Conservation (phyloP, 2,888 invertebrate species). For the Himalopsyche anomala region DNA sequence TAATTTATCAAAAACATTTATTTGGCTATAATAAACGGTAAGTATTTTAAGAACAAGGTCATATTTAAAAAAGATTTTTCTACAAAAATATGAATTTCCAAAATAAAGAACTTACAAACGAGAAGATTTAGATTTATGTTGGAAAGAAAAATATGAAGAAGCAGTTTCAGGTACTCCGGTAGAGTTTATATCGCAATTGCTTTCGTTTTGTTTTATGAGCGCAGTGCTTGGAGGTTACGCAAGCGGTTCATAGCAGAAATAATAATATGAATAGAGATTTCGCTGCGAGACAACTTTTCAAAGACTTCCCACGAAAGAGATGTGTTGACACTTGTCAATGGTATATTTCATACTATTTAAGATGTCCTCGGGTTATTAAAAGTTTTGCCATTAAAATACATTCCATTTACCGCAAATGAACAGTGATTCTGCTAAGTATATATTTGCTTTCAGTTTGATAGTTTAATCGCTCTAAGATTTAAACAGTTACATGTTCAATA, state of each 20-base stretch:
- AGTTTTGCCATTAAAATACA: background rate
- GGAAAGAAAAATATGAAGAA: constrained; percentile 18
- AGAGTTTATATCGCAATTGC: constrained; percentile 40
- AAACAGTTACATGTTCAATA: too few relatives aligned
- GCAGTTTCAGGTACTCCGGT: constrained; percentile 13
- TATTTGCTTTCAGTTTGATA: too few relatives aligned
- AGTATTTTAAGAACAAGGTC: too few relatives aligned
- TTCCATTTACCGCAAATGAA: background rate
- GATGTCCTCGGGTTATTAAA: constrained; percentile 13
- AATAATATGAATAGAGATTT: constrained; percentile 42
- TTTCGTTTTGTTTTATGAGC: constrained; percentile 37
- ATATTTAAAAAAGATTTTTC: too few relatives aligned
- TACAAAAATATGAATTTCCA: too few relatives aligned
- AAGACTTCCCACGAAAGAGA: background rate
- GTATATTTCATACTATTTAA: background rate
- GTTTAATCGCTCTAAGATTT: too few relatives aligned
- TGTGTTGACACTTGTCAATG: constrained; percentile 5
- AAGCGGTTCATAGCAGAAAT: constrained; percentile 42
- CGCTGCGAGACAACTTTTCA: constrained; percentile 29
- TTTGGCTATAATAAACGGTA: too few relatives aligned
- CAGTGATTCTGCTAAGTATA: too few relatives aligned
- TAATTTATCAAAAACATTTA: too few relatives aligned
- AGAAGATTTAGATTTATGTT: background rate
- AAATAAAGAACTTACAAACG: background rate
- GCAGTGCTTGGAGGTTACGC: constrained; percentile 36